These are phyloP conservation scores for Miltochrista miniata DNA, from an alignment of 2,888 invertebrate species.

Conservation along the genomic window DNA sequence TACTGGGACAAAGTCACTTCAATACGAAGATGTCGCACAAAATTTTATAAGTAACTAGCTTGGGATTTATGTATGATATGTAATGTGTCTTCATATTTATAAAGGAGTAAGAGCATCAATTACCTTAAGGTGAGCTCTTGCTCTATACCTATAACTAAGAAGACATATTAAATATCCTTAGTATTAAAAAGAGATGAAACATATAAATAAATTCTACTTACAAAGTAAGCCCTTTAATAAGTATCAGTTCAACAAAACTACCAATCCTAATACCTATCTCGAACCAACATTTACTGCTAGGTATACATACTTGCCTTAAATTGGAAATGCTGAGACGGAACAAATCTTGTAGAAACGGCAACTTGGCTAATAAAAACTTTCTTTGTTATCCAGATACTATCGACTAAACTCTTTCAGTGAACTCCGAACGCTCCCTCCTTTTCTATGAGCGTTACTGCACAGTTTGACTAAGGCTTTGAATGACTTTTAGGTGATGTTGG, in stretches of 20 bases:
- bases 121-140: too few relatives aligned
- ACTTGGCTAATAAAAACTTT: slow-evolving; percentile 80
- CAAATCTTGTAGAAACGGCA: slow-evolving; percentile 59
- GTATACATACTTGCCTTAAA: slow-evolving; percentile 59
- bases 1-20: too few relatives aligned
- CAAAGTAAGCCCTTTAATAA: slow-evolving; percentile 10
- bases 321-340: slow-evolving; percentile 74
- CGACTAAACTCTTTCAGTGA: slow-evolving; percentile 68
- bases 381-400: slow-evolving; percentile 78
- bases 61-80: too few relatives aligned
- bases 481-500: slow-evolving; percentile 29
- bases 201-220: background rate
- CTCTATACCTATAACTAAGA: too few relatives aligned
- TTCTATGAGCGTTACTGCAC: slow-evolving; percentile 48
- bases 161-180: too few relatives aligned
- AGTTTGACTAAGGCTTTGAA: slow-evolving; percentile 29
- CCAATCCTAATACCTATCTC: slow-evolving; percentile 36
- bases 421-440: slow-evolving; percentile 46
- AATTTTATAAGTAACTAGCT: too few relatives aligned
- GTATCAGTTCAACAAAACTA: slow-evolving; percentile 31
- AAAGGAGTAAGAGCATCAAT: too few relatives aligned
- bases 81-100: too few relatives aligned
- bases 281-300: slow-evolving; percentile 55
- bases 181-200: too few relatives aligned
- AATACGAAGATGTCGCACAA: too few relatives aligned